Conservation (phyloP, 2,113 vertebrate genomes). For the Synchiropus splendidus region DNA sequence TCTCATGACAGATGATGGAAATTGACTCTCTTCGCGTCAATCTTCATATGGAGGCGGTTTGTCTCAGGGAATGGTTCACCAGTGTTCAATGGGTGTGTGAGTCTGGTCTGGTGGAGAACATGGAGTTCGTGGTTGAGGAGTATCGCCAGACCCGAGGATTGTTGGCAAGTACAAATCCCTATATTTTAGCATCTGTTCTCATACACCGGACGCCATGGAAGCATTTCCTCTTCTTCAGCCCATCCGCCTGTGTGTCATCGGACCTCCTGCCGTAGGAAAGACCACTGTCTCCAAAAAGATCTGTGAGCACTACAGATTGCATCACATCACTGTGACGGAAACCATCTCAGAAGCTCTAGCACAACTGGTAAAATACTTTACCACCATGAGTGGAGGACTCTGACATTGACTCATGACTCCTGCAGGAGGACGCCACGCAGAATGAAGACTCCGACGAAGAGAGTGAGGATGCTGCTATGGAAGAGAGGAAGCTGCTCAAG, state of each 20-base stretch:
- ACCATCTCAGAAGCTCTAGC: constrained; percentile 70
- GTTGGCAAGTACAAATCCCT: constrained; percentile 63
- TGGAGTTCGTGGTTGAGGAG: constrained; percentile 70
- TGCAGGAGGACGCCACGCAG: constrained; percentile 40
- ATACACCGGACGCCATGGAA: background rate
- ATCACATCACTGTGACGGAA: constrained; percentile 72
- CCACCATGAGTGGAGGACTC: background rate
- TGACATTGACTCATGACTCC: background rate
- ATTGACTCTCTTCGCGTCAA: constrained; percentile 74
- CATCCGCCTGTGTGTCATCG: constrained; percentile 77
- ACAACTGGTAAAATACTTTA: constrained; percentile 64
- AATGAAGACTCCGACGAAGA: constrained; percentile 39
- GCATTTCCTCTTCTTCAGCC: constrained; percentile 61
- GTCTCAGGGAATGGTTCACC: constrained; percentile 73
- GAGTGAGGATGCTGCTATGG: constrained; percentile 44
- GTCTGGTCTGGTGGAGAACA: constrained; percentile 78
- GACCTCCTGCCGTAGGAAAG: constrained; percentile 85
- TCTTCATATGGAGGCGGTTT: constrained; percentile 67
- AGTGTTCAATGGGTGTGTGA: constrained; percentile 74
- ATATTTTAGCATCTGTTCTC: background rate
- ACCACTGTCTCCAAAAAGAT: constrained; percentile 68
- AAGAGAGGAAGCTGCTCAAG: constrained; percentile 68
- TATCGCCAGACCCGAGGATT: constrained; percentile 74
- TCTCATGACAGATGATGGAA: constrained; percentile 62
- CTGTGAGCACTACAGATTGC: constrained; percentile 76